A percentile compares a stretch with the other conserved stretches of the same genome.
phyloP scores from a whole-genome alignment of 2,797 vertebrate genomes.

The Rhadinocentrus ornatus region DNA sequence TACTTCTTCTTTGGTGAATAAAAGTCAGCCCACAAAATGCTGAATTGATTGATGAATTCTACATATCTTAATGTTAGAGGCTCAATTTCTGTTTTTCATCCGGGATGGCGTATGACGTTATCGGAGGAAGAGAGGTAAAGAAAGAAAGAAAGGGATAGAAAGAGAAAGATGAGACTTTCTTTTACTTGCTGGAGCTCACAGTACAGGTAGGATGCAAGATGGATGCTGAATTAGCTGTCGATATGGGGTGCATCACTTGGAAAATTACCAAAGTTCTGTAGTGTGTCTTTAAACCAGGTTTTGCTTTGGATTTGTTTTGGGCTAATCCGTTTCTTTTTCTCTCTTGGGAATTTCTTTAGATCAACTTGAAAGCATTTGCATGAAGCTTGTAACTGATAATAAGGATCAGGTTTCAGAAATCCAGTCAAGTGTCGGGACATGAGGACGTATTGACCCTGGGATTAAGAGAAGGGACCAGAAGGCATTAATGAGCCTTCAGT shows the following conservation, averaged over 20 bases:
- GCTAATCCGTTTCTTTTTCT: neutral
- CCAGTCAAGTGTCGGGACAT: slow-evolving; percentile 41
- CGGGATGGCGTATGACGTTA: too few species aligned
- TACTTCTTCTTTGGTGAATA: slow-evolving; percentile 33
- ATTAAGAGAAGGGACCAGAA: slow-evolving; percentile 42
- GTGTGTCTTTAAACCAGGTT: neutral
- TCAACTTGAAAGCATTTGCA: neutral
- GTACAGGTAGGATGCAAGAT: too few species aligned
- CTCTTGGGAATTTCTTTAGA: neutral
- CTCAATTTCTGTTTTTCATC: neutral
- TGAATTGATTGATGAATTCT: slow-evolving; percentile 49
- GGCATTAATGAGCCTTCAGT: slow-evolving; percentile 17
- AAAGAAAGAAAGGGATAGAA: too few species aligned
- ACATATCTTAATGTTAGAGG: slow-evolving; percentile 11
- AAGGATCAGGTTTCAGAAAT: slow-evolving; percentile 54
- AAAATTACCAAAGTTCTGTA: neutral
- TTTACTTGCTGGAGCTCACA: too few species aligned
- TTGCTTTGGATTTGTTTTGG: neutral
- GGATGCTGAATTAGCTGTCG: too few species aligned
- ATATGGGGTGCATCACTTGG: too few species aligned
- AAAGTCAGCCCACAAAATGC: slow-evolving; percentile 43
- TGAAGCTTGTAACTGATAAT: slow-evolving; percentile 31
- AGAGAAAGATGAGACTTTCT: too few species aligned
- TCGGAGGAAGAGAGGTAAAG: too few species aligned
- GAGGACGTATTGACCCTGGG: slow-evolving; percentile 42